Evolutionary conservation across 1,140 invertebrate species (phyloP).

Genomic region (Manduca sexta): DNA sequence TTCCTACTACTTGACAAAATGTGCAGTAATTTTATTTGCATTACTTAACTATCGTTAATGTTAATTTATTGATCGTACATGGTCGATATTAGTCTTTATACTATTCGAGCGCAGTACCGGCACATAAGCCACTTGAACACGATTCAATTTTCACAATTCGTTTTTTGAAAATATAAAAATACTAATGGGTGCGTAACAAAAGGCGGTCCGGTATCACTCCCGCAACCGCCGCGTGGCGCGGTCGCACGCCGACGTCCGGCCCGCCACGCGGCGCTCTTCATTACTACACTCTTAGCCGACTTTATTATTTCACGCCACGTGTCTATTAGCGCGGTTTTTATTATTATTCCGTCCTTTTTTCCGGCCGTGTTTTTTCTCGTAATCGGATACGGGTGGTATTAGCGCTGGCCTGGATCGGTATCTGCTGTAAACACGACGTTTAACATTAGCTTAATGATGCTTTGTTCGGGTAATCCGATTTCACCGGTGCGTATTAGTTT

Average conservation of each 20-base stretch:
- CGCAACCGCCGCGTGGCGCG: conserved; percentile 9
- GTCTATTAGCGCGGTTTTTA: conserved; percentile 53
- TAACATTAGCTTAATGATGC: conserved; percentile 48
- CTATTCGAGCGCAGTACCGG: no score
- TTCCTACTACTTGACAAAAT: no score
- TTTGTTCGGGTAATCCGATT: conserved; percentile 17
- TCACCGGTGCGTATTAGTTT: neutral
- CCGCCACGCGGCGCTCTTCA: conserved; percentile 51
- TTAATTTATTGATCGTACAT: no score
- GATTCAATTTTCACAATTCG: neutral
- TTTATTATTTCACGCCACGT: conserved; percentile 63
- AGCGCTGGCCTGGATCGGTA: conserved; percentile 48
- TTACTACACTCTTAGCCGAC: conserved; percentile 48
- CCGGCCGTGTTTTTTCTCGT: conserved; percentile 36
- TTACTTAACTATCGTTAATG: no score
- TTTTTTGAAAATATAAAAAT: neutral
- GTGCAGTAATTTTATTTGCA: no score
- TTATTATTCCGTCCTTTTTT: conserved; percentile 29
- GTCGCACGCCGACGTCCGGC: conserved; percentile 24
- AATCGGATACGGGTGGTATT: conserved; percentile 56
- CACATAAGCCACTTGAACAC: no score
- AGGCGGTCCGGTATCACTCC: conserved; percentile 1
- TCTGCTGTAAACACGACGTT: conserved; percentile 46
- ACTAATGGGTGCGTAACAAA: conserved; percentile 14
- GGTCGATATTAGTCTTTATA: no score